phyloP scores from a whole-genome alignment of 2,888 invertebrate genomes.

The Trissolcus japonicus region DNA sequence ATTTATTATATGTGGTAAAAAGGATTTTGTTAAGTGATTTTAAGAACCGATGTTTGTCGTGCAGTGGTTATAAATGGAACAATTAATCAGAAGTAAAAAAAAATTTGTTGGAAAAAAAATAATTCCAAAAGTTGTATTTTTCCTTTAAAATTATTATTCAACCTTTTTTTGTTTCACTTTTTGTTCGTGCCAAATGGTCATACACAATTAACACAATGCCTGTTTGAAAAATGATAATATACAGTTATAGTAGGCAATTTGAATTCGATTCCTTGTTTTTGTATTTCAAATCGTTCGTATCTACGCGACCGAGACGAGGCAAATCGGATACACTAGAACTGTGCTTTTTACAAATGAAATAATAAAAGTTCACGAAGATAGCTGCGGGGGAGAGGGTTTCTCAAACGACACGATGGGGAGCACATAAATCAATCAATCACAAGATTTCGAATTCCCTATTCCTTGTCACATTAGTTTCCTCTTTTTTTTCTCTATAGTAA shows the following conservation, averaged over 20 bases:
- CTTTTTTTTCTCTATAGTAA: conserved; percentile 10
- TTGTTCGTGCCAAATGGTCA: conserved; percentile 63
- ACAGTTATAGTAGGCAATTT: conserved; percentile 37
- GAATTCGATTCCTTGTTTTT: conserved; percentile 20
- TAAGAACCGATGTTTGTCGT: no score
- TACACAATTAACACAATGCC: conserved; percentile 65
- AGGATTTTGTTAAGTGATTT: no score
- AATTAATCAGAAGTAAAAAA: no score
- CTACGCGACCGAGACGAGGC: conserved; percentile 26
- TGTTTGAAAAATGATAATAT: conserved; percentile 59
- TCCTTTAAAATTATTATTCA: conserved; percentile 60
- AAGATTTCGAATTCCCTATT: not conserved
- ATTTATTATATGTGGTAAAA: no score
- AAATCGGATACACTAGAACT: conserved; percentile 28
- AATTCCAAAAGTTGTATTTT: not conserved
- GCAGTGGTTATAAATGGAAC: no score
- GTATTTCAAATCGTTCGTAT: conserved; percentile 11
- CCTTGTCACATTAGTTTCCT: not conserved
- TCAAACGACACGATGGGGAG: not conserved
- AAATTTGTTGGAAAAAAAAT: no score
- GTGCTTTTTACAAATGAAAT: conserved; percentile 29
- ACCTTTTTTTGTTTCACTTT: conserved; percentile 60
- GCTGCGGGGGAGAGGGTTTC: no score
- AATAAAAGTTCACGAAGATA: conserved; percentile 1
- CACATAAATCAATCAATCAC: not conserved